A percentile compares a stretch with the other conserved stretches of the same genome.
These are phyloP conservation scores for Acromyrmex heyeri DNA, from an alignment of 1,140 invertebrate genomes.

Conservation along the genomic window DNA sequence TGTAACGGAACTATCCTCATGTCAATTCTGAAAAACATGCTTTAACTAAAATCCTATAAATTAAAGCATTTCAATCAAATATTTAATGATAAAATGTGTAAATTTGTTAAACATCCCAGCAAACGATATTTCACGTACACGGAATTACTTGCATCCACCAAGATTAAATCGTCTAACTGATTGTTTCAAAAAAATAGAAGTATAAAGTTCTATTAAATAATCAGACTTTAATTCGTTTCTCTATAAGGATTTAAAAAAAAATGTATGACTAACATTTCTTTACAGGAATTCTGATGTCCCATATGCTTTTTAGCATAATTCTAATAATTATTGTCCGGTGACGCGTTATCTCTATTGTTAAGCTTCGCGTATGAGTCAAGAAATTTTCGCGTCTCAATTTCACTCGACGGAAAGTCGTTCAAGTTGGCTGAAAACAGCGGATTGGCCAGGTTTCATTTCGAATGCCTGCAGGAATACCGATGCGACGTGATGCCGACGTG, in stretches of 20 bases:
- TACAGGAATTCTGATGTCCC: neutral
- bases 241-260: no score
- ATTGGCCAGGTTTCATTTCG: conserved; percentile 37
- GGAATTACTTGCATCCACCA: neutral
- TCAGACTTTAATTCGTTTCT: neutral
- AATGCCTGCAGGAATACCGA: conserved; percentile 50
- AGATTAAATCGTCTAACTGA: neutral
- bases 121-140: neutral
- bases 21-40: neutral
- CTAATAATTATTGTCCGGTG: neutral
- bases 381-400: conserved; percentile 20
- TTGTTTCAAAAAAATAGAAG: neutral
- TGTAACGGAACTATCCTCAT: neutral
- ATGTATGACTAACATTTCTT: neutral
- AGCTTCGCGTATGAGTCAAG: neutral
- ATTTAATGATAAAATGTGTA: neutral
- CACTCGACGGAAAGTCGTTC: conserved; percentile 9
- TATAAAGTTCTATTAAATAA: neutral
- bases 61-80: neutral
- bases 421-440: conserved; percentile 32
- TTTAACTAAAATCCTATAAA: neutral
- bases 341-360: neutral
- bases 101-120: neutral
- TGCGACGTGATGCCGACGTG: conserved; percentile 57
- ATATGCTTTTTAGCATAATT: neutral